A percentile compares a stretch with the other conserved stretches of the same genome.
Evolutionary conservation across 2,797 vertebrate genomes (phyloP).

Genomic region (Tympanoctomys barrerae): DNA sequence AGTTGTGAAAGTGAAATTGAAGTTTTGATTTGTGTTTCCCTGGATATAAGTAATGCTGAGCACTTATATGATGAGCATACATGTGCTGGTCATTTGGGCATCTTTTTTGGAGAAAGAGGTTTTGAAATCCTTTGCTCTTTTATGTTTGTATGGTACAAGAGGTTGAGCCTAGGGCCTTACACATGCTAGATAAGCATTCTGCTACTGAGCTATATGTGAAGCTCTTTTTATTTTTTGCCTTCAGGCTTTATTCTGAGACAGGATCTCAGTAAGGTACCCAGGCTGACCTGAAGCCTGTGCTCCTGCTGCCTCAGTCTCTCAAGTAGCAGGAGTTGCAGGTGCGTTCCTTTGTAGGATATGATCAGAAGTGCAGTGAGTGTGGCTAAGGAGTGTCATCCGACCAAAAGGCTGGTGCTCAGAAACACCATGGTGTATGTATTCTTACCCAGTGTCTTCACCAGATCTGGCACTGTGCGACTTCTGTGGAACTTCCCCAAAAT

Average conservation of each 20-base stretch:
- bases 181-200: background rate
- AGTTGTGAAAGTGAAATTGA: background rate
- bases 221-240: background rate
- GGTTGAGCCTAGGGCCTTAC: background rate
- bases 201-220: background rate
- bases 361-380: background rate
- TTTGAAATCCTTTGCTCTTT: background rate
- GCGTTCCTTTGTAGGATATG: background rate
- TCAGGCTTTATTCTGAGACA: background rate
- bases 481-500: background rate
- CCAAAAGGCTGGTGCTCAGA: background rate
- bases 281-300: background rate
- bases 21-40: background rate
- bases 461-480: background rate
- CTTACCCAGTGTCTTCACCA: background rate
- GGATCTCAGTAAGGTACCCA: background rate
- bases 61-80: background rate
- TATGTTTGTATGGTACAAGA: background rate
- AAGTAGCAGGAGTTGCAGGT: background rate
- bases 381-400: background rate
- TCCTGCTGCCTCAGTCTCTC: background rate
- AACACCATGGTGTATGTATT: background rate
- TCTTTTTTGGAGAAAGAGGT: background rate
- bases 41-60: background rate
- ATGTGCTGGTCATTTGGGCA: background rate